phyloP scores from a whole-genome alignment of 2,113 vertebrate genomes.

The Illadopsis cleaveri region DNA sequence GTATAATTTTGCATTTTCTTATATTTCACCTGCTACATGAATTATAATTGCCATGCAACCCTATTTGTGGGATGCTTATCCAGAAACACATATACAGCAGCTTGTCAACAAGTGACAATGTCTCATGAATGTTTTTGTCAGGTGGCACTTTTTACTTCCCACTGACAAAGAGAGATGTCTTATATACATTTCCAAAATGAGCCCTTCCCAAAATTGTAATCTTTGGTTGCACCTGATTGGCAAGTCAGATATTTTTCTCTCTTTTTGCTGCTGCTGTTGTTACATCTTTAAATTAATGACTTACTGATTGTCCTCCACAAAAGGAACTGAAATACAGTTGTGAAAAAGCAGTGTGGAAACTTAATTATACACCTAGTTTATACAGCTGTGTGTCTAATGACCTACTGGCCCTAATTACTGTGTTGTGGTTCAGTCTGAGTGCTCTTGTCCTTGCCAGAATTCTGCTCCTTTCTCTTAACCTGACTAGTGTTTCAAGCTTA shows the following conservation, averaged over 20 bases:
- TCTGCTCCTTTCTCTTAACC: constrained; percentile 65
- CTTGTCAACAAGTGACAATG: not conserved
- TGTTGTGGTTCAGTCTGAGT: constrained; percentile 64
- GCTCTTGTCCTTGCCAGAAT: constrained; percentile 64
- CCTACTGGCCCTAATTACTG: constrained; percentile 72
- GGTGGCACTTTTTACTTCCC: not conserved
- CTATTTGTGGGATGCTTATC: not conserved
- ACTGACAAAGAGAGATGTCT: constrained; percentile 25
- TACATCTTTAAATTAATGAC: constrained; percentile 19
- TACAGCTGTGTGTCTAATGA: constrained; percentile 75
- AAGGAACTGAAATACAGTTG: constrained; percentile 57
- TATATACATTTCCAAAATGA: not conserved
- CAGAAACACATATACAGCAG: not conserved
- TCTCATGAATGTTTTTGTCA: not conserved
- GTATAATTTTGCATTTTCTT: constrained; percentile 59
- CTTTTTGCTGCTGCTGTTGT: constrained; percentile 34
- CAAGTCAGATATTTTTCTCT: constrained; percentile 8
- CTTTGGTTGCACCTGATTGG: constrained; percentile 28
- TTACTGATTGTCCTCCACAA: constrained; percentile 45
- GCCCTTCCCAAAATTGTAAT: not conserved
- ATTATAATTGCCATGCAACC: not conserved
- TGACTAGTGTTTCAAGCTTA: constrained; percentile 60
- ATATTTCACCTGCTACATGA: constrained; percentile 49
- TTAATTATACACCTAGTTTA: constrained; percentile 78
- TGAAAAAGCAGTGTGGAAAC: constrained; percentile 67